Base-by-base conservation (phyloP, 2,797 vertebrate genomes). In the Odontamblyopus rebecca region DNA sequence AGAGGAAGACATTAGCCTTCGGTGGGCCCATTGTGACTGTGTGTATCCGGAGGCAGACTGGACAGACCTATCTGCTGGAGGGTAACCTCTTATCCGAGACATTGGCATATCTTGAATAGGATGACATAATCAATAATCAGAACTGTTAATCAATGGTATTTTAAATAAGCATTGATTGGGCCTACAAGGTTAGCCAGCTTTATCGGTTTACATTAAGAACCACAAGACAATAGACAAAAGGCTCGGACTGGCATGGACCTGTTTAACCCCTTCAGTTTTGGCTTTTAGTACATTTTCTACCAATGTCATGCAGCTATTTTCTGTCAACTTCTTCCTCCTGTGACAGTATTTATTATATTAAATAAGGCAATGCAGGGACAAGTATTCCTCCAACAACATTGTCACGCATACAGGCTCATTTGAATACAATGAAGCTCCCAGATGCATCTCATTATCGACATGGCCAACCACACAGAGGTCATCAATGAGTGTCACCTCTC, bases 141-240 rank as follows among this genome's bases (percentile, higher is more conserved):
- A 94, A 94, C 91, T 94, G 93, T 93, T 94, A 94, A 93, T 95
- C 93, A 91, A 94, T 95, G 83, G 88, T 89, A 92, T 93, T 95
- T 90, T 94, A 93, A 94, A 94, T 93, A 93, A 94, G 93, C 88
- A 94, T 94, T 81, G 93, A 94, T 90, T 87, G 69, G 79, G 85
- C 85, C 87, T 89, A 89, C 92, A 94, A 94, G 93, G 93, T 94
- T 93, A 93, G 92, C 88, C 89, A 89, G 89, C 89, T 93, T 91
- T 93, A 94, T 93, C 72, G 91, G 93, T 94, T 94, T 93, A 91
- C 91, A 91, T 93, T 93, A 93, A 91, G 88, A 84, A 91, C 91
- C 91, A 90, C 90, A 94, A 94, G 89, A 93, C 90, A 92, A 90
- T 84, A 86, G 89, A 92, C 88, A 90, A 93, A 91, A 83, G 77